Percentiles rank a stretch among this genome's conserved stretches.
These are phyloP conservation scores for Drosophila sturtevanti DNA, from an alignment of 1,140 invertebrate species.

Conservation along the genomic window DNA sequence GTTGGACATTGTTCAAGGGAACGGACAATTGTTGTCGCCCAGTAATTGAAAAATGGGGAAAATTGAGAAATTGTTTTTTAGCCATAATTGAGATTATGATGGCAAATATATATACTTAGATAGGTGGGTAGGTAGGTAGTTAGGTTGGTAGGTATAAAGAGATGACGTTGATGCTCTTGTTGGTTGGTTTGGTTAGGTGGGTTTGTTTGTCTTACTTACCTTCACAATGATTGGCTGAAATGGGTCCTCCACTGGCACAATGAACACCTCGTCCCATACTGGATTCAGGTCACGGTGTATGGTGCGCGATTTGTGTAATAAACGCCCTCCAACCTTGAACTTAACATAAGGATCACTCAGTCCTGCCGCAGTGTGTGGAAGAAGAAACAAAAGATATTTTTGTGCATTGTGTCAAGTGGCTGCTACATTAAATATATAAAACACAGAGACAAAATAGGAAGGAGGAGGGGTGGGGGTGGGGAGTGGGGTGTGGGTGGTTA, in stretches of 20 bases:
- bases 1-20: no score
- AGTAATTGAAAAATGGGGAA: conserved; percentile 2
- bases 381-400: conserved; percentile 54
- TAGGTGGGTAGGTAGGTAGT: no score
- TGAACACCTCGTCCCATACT: conserved; percentile 98
- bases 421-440: conserved; percentile 36
- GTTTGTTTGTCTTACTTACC: conserved; percentile 85
- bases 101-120: no score
- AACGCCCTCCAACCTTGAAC: conserved; percentile 94
- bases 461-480: neutral
- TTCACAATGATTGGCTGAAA: conserved; percentile 94
- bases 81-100: neutral
- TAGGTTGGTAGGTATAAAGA: no score
- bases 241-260: conserved; percentile 96
- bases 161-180: neutral
- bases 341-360: conserved; percentile 99
- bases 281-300: conserved; percentile 96
- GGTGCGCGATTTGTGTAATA: conserved; percentile 96
- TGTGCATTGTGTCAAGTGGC: conserved; percentile 34
- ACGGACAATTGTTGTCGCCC: no score
- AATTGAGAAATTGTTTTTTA: neutral
- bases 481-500: neutral
- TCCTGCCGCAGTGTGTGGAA: conserved; percentile 84
- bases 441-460: neutral
- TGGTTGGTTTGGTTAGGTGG: neutral